phyloP scores from a whole-genome alignment of 2,888 invertebrate genomes.

The Cerceris ruficornis region DNA sequence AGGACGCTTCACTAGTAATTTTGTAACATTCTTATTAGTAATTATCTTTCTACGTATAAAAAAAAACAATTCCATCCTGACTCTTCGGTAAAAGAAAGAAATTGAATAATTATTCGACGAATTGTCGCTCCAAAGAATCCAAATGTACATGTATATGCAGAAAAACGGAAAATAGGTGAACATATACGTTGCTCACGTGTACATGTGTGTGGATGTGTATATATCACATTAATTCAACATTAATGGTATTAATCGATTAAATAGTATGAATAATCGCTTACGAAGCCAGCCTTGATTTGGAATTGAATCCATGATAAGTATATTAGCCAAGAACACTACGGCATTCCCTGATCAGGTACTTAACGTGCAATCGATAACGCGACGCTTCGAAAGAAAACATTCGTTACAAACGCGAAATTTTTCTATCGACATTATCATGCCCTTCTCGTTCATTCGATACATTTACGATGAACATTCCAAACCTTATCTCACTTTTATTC shows the following conservation, averaged over 20 bases:
- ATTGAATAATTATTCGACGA: neutral
- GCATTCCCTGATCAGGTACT: slow-evolving; percentile 70
- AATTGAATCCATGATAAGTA: slow-evolving; percentile 56
- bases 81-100: neutral
- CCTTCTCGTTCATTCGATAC: slow-evolving; percentile 29
- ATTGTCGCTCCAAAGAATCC: neutral
- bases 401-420: slow-evolving; percentile 13
- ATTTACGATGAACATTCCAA: slow-evolving; percentile 19
- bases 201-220: slow-evolving; percentile 29
- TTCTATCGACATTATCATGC: slow-evolving; percentile 8
- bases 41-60: neutral
- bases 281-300: slow-evolving; percentile 49
- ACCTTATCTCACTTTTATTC: neutral
- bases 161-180: too few relatives aligned
- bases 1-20: neutral
- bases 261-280: slow-evolving; percentile 46
- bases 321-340: slow-evolving; percentile 40
- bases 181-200: neutral
- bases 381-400: slow-evolving; percentile 20
- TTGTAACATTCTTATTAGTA: neutral
- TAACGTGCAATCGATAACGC: slow-evolving; percentile 39
- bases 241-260: slow-evolving; percentile 48
- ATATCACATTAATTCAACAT: slow-evolving; percentile 61
- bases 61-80: neutral
- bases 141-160: neutral